These are phyloP conservation scores for Tyrophagus putrescentiae DNA, from an alignment of 1,140 invertebrate species.

Conservation along the genomic window DNA sequence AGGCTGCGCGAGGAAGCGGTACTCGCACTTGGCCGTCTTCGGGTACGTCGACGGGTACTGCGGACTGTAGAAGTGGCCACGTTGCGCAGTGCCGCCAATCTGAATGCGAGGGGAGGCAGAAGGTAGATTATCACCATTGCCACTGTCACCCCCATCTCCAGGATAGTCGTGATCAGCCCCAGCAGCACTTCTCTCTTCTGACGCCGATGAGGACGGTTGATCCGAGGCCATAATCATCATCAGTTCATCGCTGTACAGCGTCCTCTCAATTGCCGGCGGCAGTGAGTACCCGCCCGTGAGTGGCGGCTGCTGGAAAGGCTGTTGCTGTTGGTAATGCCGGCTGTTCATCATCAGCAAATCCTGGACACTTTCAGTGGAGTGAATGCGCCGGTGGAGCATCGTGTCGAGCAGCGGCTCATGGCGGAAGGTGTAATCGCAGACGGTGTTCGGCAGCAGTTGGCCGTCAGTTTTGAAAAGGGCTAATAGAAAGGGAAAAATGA, in stretches of 20 bases:
- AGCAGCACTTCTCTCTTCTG: neutral
- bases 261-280: too few species aligned
- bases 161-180: neutral
- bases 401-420: neutral
- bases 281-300: too few species aligned
- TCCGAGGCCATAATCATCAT: neutral
- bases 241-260: too few species aligned
- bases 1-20: conserved; percentile 45
- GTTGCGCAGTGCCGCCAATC: too few species aligned
- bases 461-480: conserved; percentile 57
- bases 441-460: conserved; percentile 46
- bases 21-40: conserved; percentile 57
- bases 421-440: conserved; percentile 51
- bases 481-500: conserved; percentile 30
- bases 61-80: conserved; percentile 61
- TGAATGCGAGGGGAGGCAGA: too few species aligned
- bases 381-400: neutral
- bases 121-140: neutral
- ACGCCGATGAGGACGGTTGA: neutral
- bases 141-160: neutral
- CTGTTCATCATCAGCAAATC: too few species aligned
- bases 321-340: too few species aligned
- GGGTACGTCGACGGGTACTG: conserved; percentile 67
- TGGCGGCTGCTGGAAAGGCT: too few species aligned
- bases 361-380: neutral